Evolutionary conservation across 2,797 vertebrate genomes (phyloP).

Genomic region (Telmatherina bonti): DNA sequence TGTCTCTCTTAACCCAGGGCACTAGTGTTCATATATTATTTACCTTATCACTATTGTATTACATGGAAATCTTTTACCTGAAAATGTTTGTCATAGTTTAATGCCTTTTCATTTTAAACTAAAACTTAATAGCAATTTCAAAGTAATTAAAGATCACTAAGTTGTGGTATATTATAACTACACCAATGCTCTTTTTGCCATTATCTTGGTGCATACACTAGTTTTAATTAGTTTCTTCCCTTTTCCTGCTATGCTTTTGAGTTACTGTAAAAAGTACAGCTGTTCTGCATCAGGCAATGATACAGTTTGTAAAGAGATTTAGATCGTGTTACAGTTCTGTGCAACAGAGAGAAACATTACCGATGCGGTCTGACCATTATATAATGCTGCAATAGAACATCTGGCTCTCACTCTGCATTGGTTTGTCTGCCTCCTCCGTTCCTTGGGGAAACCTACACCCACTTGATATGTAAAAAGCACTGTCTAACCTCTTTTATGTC

Average conservation of each 20-base stretch:
- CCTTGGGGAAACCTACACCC: slow-evolving; percentile 35
- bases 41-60: background rate
- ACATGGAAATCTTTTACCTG: background rate
- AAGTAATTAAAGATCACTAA: background rate
- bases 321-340: background rate
- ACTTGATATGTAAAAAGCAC: slow-evolving; percentile 20
- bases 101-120: background rate
- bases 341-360: background rate
- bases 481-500: slow-evolving; percentile 45
- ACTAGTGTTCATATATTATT: background rate
- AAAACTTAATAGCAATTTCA: background rate
- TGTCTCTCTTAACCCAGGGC: background rate
- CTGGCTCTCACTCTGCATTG: slow-evolving; percentile 45
- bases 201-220: background rate
- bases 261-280: slow-evolving; percentile 10
- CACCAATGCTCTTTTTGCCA: background rate
- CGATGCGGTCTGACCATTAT: slow-evolving; percentile 22
- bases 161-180: background rate
- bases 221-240: background rate
- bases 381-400: slow-evolving; percentile 54
- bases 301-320: slow-evolving; percentile 16
- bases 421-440: slow-evolving; percentile 32
- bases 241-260: background rate
- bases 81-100: background rate
- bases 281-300: slow-evolving; percentile 34